phyloP scores from a whole-genome alignment of 1,140 invertebrate genomes.

The Archivesica marissinica region DNA sequence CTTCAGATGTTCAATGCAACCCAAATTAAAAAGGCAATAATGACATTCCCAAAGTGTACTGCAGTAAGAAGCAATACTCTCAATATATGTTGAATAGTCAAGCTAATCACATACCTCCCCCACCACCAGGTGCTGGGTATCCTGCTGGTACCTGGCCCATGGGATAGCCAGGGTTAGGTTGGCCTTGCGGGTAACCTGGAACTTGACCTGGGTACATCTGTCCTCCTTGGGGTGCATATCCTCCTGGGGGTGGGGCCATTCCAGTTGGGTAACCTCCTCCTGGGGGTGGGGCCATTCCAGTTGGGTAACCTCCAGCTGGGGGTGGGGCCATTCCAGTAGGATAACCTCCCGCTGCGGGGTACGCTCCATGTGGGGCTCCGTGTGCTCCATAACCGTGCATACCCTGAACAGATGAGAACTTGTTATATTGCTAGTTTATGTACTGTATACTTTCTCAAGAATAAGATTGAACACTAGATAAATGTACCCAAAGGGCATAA shows the following conservation, averaged over 20 bases:
- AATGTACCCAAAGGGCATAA: not conserved
- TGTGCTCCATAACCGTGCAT: constrained; percentile 39
- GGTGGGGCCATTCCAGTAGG: constrained; percentile 49
- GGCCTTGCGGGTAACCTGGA: constrained; percentile 8
- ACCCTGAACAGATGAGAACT: constrained; percentile 12
- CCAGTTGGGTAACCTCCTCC: constrained; percentile 47
- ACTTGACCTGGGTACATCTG: constrained; percentile 43
- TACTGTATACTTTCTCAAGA: no score
- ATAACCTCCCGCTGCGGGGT: constrained; percentile 18
- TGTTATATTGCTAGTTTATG: no score
- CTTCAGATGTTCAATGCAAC: no score
- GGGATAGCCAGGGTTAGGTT: constrained; percentile 19
- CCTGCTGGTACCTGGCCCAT: not conserved
- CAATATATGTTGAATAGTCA: no score
- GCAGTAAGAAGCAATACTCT: no score
- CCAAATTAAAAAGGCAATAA: no score
- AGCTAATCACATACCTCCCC: constrained; percentile 17
- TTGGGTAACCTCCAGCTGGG: constrained; percentile 37
- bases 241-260: constrained; percentile 37
- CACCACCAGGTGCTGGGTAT: not conserved
- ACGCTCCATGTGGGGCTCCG: not conserved
- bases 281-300: constrained; percentile 7
- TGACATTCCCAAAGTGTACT: no score
- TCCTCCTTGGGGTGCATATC: constrained; percentile 5
- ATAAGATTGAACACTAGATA: no score